Base-by-base conservation (phyloP, 64 coral and sea anemone species). In the Cladopsammia gracilis region DNA sequence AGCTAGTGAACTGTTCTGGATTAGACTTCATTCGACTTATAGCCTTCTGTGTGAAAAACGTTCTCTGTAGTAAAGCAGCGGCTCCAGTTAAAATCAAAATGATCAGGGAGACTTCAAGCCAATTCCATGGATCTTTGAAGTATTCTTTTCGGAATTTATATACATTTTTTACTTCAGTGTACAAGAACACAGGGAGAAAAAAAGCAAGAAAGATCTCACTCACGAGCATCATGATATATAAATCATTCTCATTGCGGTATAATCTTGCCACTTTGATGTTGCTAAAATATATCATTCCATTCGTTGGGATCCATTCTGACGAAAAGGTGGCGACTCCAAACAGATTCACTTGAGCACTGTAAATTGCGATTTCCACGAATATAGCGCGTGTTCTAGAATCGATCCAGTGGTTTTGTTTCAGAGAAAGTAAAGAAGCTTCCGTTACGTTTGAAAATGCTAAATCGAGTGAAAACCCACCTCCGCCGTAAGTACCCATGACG, bases 251-350 rank as follows among this genome's bases (percentile, higher is more conserved):
- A 70, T 80, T 34, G 18, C 78, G 72, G 68, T 91, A 98, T 4
- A 98, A 82, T 10, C 92, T 82, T 73, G 96, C 87, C 4, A 93
- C 92, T 78, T 94, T 98, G 14, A 98, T 68, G 56, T 94, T 98
- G 18, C 91, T 88, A 49, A 98, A 98, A 45, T 82, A 98, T 2
- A 94, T n/a, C 24, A 94, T 69, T 2, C 96, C 92, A 62, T 98
- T 98, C 1, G 96, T 98, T 47, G 96, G 96, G 15, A 98, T 86
- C 96, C 96, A 98, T 87, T 98, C 96, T 0, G 96, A 91, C 19
- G 94, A 52, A 51, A 98, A 98, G 5, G 76, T 98, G 16, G 75
- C 96, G 53, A 98, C 94, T 19, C 92, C 92, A 83, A 98, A 98
- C 66, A 98, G 71, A 66, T 98, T 93, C 6, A 98, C 88, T 91